Conservation (phyloP, 2,888 invertebrate genomes). For the Amblyteles armatorius region DNA sequence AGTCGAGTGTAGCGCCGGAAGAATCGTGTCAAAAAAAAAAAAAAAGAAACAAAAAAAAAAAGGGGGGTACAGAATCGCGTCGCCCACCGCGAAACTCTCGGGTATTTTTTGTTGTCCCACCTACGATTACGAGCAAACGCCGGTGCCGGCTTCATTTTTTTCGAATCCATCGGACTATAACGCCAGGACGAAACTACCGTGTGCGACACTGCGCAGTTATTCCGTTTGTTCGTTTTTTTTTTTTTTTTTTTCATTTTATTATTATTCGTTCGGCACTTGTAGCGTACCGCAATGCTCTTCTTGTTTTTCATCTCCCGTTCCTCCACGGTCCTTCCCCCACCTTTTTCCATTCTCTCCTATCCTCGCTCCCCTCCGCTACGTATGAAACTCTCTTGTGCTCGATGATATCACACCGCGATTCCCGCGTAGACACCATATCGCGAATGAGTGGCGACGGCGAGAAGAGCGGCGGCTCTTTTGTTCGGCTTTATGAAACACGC, state of each 20-base stretch:
- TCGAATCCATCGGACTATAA: conserved; percentile 73
- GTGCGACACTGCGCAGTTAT: conserved; percentile 30
- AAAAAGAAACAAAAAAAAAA: background rate
- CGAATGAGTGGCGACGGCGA: conserved; percentile 35
- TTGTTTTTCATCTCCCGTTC: conserved; percentile 48
- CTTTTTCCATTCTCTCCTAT: conserved; percentile 13
- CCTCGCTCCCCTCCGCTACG: conserved; percentile 26
- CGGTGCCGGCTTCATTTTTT: conserved; percentile 67
- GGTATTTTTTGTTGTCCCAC: conserved; percentile 50
- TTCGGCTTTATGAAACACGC: conserved; percentile 55
- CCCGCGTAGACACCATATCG: conserved; percentile 42
- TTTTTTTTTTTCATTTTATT: conserved; percentile 26
- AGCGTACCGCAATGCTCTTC: conserved; percentile 50
- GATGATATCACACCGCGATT: conserved; percentile 57
- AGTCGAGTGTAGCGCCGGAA: conserved; percentile 18
- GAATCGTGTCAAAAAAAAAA: conserved; percentile 6
- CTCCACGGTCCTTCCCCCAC: conserved; percentile 9
- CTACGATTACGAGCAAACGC: conserved; percentile 64
- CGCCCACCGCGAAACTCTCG: conserved; percentile 22
- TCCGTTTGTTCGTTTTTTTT: conserved; percentile 21
- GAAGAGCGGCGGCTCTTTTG: conserved; percentile 52
- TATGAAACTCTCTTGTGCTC: conserved; percentile 48
- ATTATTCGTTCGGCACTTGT: conserved; percentile 54
- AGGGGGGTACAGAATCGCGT: conserved; percentile 1
- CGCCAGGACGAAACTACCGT: conserved; percentile 42